These are phyloP conservation scores for Falco berigora DNA, from an alignment of 2,797 vertebrate species.

Conservation along the genomic window DNA sequence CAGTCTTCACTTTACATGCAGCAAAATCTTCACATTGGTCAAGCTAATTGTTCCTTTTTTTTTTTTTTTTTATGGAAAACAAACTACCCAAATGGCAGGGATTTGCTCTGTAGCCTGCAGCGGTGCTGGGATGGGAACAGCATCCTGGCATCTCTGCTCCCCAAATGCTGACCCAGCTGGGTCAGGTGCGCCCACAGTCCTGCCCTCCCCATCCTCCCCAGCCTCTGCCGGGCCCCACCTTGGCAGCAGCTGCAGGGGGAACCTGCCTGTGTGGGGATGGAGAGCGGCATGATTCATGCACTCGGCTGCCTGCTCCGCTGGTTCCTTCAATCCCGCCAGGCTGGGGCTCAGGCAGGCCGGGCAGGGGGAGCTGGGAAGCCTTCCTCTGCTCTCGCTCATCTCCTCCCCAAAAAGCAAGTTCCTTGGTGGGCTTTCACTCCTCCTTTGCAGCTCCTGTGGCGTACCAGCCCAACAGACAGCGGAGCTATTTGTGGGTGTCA, in stretches of 20 bases:
- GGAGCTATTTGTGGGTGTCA: slow-evolving; percentile 38
- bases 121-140: neutral
- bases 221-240: neutral
- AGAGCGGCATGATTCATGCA: neutral
- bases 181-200: neutral
- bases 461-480: slow-evolving; percentile 16
- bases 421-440: neutral
- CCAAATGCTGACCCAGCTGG: neutral
- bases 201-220: neutral
- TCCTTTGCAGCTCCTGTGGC: neutral
- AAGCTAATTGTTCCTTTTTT: neutral
- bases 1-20: neutral
- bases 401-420: neutral
- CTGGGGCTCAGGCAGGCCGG: neutral
- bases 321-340: neutral
- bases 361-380: neutral
- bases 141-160: neutral
- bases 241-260: neutral
- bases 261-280: neutral
- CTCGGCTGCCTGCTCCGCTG: neutral
- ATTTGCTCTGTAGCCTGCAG: neutral
- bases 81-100: neutral
- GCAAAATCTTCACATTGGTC: neutral
- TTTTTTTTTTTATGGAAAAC: too few relatives aligned
- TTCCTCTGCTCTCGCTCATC: neutral